Evolutionary conservation across 2,797 vertebrate species (phyloP).

Genomic region (Pseudochirops corinnae): DNA sequence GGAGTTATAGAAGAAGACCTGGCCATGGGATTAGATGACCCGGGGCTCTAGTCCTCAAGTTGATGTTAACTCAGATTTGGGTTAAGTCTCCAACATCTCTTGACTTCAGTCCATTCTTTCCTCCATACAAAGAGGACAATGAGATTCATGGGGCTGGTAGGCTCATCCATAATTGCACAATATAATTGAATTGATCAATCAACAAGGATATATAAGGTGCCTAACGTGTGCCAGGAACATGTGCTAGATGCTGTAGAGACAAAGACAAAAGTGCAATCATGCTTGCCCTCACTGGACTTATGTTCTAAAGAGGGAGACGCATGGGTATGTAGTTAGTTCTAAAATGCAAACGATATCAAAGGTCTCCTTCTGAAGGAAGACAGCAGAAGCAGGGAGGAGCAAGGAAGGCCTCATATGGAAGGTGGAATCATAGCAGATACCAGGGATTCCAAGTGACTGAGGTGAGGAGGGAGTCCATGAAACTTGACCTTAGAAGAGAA

Average conservation of each 20-base stretch:
- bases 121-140: background rate
- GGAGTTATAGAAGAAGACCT: background rate
- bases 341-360: background rate
- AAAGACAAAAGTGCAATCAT: background rate
- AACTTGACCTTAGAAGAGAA: background rate
- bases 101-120: background rate
- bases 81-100: background rate
- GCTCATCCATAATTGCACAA: background rate
- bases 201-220: background rate
- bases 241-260: background rate
- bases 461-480: background rate
- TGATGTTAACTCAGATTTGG: background rate
- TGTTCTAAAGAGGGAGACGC: background rate
- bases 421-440: background rate
- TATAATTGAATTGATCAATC: background rate
- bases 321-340: background rate
- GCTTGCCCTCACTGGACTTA: background rate
- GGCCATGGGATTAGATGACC: background rate
- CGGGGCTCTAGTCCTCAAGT: accelerated
- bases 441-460: background rate
- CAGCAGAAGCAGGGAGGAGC: background rate
- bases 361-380: background rate
- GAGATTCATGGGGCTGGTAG: background rate
- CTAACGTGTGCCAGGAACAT: background rate
- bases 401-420: background rate